Conservation (phyloP, 2,888 invertebrate species). For the Onthophagus sagittarius region DNA sequence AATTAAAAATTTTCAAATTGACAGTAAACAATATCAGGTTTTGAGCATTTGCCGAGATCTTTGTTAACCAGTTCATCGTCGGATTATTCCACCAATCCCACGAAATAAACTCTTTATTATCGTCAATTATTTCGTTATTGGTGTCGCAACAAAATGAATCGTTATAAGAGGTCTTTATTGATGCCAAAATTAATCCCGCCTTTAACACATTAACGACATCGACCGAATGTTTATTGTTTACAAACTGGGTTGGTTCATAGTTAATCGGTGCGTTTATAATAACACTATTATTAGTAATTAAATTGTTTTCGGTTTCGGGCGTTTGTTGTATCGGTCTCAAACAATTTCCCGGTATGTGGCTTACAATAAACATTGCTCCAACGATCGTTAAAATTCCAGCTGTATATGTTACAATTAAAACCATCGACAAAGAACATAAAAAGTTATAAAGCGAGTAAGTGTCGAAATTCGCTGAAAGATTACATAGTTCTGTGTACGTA, state of each 20-base stretch:
- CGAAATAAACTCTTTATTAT: conserved; percentile 34
- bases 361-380: conserved; percentile 56
- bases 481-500: conserved; percentile 74
- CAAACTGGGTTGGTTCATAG: not conserved
- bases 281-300: not conserved
- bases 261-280: not conserved
- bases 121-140: conserved; percentile 19
- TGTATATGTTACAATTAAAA: conserved; percentile 59
- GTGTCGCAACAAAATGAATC: conserved; percentile 23
- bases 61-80: conserved; percentile 45
- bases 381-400: conserved; percentile 58
- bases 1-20: conserved; percentile 19
- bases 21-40: conserved; percentile 31
- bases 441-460: conserved; percentile 51
- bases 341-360: conserved; percentile 52
- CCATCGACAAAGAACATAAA: conserved; percentile 53
- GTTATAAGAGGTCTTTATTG: conserved; percentile 31
- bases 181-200: conserved; percentile 44
- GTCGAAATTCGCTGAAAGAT: conserved; percentile 51
- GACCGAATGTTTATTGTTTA: conserved; percentile 27
- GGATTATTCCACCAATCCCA: conserved; percentile 49
- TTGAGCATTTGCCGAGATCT: conserved; percentile 38
- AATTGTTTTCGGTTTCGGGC: conserved; percentile 1
- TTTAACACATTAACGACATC: conserved; percentile 42
- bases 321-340: conserved; percentile 30